These are phyloP conservation scores for Plebejus anna DNA, from an alignment of 2,888 invertebrate genomes.

Conservation along the genomic window DNA sequence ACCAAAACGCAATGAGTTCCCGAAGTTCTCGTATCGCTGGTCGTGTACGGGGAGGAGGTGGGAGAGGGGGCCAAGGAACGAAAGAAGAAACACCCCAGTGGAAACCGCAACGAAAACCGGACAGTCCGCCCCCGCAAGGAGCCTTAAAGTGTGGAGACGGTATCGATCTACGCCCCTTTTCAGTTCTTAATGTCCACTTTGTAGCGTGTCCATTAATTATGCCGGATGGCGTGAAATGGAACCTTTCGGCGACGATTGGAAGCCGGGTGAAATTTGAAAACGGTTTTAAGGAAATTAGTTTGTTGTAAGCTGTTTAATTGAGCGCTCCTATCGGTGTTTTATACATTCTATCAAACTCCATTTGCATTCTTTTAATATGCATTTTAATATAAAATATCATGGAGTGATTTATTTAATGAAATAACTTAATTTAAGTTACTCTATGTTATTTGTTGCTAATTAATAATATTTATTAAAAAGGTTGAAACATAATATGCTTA, in stretches of 20 bases:
- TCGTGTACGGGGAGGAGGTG: constrained; percentile 42
- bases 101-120: constrained; percentile 49
- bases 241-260: constrained; percentile 51
- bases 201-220: constrained; percentile 72
- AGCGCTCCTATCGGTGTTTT: constrained; percentile 35
- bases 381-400: neutral
- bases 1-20: constrained; percentile 50
- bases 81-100: constrained; percentile 66
- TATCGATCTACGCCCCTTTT: constrained; percentile 63
- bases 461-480: too few species aligned
- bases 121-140: constrained; percentile 52
- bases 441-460: too few species aligned
- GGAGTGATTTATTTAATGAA: neutral
- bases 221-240: constrained; percentile 55
- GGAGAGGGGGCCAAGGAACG: constrained; percentile 59
- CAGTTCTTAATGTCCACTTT: constrained; percentile 73
- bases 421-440: neutral
- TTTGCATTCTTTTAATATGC: constrained; percentile 19
- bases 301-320: constrained; percentile 43
- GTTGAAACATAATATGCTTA: too few species aligned
- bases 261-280: constrained; percentile 42
- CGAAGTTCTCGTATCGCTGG: constrained; percentile 56
- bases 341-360: constrained; percentile 22
- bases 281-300: constrained; percentile 46
- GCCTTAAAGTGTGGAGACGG: constrained; percentile 63